Evolutionary conservation across 2,113 vertebrate genomes (phyloP).

Genomic region (Riparia riparia): DNA sequence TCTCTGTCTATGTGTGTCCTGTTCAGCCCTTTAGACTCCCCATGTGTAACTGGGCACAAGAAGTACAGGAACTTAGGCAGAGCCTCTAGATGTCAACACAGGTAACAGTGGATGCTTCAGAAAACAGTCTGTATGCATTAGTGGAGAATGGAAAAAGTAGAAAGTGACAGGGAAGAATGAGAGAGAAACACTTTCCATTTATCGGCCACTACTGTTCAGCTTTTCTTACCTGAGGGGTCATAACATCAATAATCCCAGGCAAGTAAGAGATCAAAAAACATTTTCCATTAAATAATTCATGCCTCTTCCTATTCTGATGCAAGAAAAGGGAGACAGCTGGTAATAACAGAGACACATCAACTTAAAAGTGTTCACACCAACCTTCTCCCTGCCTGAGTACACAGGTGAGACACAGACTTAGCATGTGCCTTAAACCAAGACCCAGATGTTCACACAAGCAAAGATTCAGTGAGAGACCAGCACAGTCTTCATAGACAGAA

Average conservation of each 20-base stretch:
- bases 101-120: background rate
- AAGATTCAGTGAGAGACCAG: background rate
- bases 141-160: background rate
- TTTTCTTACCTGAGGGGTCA: rapidly evolving
- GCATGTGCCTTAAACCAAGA: background rate
- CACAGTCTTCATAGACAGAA: background rate
- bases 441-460: background rate
- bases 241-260: background rate
- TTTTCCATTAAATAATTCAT: slow-evolving; percentile 13
- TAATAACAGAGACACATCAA: background rate
- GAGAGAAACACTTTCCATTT: background rate
- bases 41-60: background rate
- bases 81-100: background rate
- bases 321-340: background rate
- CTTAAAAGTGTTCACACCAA: background rate
- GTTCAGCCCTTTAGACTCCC: background rate
- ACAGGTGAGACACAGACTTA: background rate
- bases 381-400: background rate
- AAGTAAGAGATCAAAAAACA: background rate
- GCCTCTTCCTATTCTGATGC: background rate
- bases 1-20: background rate
- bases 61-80: background rate
- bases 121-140: background rate
- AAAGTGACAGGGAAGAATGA: background rate
- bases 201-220: background rate